Conservation (phyloP, 1,140 invertebrate species). For the Plectrocnemia conspersa region DNA sequence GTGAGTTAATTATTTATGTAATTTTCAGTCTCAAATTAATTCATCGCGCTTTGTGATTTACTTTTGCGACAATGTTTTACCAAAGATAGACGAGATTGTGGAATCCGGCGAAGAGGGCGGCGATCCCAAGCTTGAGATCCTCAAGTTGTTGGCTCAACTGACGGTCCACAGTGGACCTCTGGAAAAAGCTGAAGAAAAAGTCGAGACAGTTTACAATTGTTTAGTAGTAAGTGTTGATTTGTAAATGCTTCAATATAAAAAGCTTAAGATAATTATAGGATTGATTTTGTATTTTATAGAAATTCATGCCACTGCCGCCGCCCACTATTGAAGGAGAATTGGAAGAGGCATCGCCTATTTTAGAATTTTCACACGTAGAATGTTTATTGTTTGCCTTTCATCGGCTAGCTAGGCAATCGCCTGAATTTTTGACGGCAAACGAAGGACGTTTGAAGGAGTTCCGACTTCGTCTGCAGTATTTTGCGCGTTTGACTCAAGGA, state of each 20-base stretch:
- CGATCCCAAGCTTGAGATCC: constrained; percentile 72
- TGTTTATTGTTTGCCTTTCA: constrained; percentile 88
- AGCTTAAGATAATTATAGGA: not conserved
- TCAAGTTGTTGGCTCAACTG: constrained; percentile 86
- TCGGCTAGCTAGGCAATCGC: constrained; percentile 74
- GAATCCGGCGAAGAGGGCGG: constrained; percentile 57
- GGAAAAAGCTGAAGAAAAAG: constrained; percentile 68
- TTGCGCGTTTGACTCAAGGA: constrained; percentile 86
- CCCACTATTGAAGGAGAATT: constrained; percentile 56
- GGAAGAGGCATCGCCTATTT: constrained; percentile 60
- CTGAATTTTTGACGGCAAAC: constrained; percentile 71
- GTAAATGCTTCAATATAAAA: not conserved
- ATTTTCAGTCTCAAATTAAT: constrained; percentile 75
- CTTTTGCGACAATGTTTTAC: constrained; percentile 80
- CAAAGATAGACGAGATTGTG: constrained; percentile 55
- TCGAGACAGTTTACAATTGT: constrained; percentile 70
- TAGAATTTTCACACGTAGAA: constrained; percentile 91
- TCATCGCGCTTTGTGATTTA: constrained; percentile 83
- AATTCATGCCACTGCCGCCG: constrained; percentile 76
- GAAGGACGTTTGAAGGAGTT: constrained; percentile 82
- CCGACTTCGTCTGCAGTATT: constrained; percentile 81
- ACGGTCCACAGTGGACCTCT: constrained; percentile 68
- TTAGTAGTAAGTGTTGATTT: constrained; percentile 71
- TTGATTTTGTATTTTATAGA: too few relatives aligned
- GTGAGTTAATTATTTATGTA: constrained; percentile 24